Evolutionary conservation across 2,888 invertebrate species (phyloP), one percentile per base, ranked within the genome.

Genomic region (Luperina testacea): DNA sequence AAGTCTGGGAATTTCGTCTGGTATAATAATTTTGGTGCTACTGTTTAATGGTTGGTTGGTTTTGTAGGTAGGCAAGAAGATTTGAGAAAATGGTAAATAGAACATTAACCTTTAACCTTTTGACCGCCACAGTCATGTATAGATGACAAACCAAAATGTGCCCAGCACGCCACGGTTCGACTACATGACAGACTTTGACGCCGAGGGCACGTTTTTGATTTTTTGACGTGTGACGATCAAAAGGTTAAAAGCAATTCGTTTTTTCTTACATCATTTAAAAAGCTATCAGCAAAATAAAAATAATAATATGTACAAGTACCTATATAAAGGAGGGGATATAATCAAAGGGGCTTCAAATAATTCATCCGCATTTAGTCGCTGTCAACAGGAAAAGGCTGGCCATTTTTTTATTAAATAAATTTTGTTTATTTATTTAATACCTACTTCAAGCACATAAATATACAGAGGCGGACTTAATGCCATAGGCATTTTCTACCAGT

Each of bases 1-100:
- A 88, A 88, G 83, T 75, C 77, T 79, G 75, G 27, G 73, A 82
- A 67, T 65, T 84, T 69, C 64, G 74, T 72, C 69, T 69, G 68
- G 20, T 79, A 32, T 45, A 75, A 75, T 75, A 82, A 79, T 72
- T 83, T 72, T 53, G 64, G 57, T 53, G 74, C 45, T 61, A 42
- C 51, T 71, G 71, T 61, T 74, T 68, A 61, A 74, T 69, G 77
- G 74, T 61, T 75, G 61, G 72, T 13, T 77, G 61, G 45, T 32
- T 67, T 61, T 71, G 17, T 65, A 53, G 38, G 51, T 17, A 17
- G 6, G 27, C 24, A 32, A 32, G 45, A 20, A n/a, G 32, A 57
- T 11, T 38, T 71, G 38, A 57, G 51, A 32, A 70, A 24, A 70
- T 8, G 5, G 24, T 32, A 70, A 9, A 53, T 53, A 7, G 13